Evolutionary conservation across 1,140 invertebrate genomes (phyloP).

Genomic region (Platyura marginata): DNA sequence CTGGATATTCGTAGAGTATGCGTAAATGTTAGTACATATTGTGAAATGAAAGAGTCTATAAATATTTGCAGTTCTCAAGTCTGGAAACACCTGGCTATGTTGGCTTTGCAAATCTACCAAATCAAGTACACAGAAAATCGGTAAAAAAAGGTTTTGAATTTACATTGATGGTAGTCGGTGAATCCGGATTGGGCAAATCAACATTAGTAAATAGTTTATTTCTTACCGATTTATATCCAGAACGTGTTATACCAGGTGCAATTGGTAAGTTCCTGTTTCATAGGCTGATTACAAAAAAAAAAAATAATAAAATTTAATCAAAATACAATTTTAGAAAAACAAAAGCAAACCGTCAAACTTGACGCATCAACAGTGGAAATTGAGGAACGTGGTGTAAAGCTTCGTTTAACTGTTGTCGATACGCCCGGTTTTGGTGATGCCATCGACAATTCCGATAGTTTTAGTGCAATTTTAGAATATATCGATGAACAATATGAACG

Average conservation of each 20-base stretch:
- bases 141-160: conserved; percentile 98
- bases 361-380: conserved; percentile 88
- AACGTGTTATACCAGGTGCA: conserved; percentile 69
- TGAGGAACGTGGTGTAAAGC: conserved; percentile 79
- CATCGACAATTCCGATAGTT: conserved; percentile 92
- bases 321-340: conserved; percentile 46
- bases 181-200: conserved; percentile 93
- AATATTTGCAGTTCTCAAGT: conserved; percentile 64
- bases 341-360: conserved; percentile 73
- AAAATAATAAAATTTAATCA: neutral
- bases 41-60: no score
- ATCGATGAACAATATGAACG: conserved; percentile 90
- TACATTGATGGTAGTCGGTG: conserved; percentile 94
- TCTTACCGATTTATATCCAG: conserved; percentile 84
- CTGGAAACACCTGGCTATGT: conserved; percentile 75
- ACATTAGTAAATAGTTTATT: conserved; percentile 98
- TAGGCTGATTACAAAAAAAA: conserved; percentile 3
- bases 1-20: no score
- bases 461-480: conserved; percentile 77
- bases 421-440: conserved; percentile 98
- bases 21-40: no score
- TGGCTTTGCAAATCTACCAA: conserved; percentile 85
- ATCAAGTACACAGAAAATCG: conserved; percentile 90
- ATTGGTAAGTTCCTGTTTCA: conserved; percentile 37
- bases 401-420: conserved; percentile 81